Base-by-base conservation (phyloP, 2,888 invertebrate genomes). In the Ichneumoninae sp. region DNA sequence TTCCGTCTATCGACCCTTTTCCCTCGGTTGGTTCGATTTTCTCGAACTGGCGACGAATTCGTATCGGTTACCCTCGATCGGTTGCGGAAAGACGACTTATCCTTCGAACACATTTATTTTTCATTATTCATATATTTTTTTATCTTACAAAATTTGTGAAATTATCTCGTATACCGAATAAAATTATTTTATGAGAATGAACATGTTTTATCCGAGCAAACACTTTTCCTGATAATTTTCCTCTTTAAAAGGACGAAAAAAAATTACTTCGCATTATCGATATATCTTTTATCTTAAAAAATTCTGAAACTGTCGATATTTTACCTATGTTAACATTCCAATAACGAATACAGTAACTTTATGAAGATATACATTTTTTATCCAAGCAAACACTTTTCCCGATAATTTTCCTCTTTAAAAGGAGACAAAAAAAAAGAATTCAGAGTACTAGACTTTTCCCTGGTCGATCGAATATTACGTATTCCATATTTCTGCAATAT, bases 1-100 rank as follows among this genome's bases (percentile, higher is more conserved):
- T 73, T 54, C 40, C 5, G 73, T 16, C 7, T 33, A 19, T 54
- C 54, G 36, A 69, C 26, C 13, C 57, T 57, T 57, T 26, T 26
- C 22, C 57, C 16, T 57, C 57, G 13, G 13, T 26, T 22, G 26
- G 1, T 26, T 47, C 44, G 44, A 0, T 16, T 47, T 22, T 13
- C 10, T 26, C 10, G 22, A 26, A 57, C 4, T 10, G 10, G 26
- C 22, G 57, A 26, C 22, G 26, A 57, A 57, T 57, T 57, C 26
- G 1, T 22, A 26, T 26, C 26, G 40, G 40, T 10, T 8, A 16
- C 19, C 19, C 1, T 52, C 4, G 26, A 26, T 13, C 54, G 54
- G 19, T 22, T 8, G 19, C 8, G 8, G 7, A 54, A 22, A 54
- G 54, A 22, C 10, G 22, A 26, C 26, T 57, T 10, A 26, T 57